These are phyloP conservation scores for Hirundichthys speculiger DNA, from an alignment of 2,113 vertebrate genomes.

Conservation along the genomic window DNA sequence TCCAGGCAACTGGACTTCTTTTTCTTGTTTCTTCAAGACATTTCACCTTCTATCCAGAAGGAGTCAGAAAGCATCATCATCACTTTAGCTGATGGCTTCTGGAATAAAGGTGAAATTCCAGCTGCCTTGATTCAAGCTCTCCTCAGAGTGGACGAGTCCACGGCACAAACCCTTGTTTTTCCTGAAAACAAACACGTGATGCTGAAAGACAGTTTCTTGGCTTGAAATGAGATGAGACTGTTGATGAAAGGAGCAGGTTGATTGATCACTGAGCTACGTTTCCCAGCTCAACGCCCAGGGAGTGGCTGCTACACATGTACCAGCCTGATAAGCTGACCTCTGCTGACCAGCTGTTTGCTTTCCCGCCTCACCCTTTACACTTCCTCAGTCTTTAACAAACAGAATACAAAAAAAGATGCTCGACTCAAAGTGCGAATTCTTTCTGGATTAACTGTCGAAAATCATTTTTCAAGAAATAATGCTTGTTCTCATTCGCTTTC, in stretches of 20 bases:
- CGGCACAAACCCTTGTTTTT: slow-evolving; percentile 37
- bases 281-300: slow-evolving; percentile 37
- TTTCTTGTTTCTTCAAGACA: too few species aligned
- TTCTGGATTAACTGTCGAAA: neutral
- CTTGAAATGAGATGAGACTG: slow-evolving; percentile 48
- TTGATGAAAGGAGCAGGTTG: slow-evolving; percentile 64
- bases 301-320: slow-evolving; percentile 47
- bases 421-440: neutral
- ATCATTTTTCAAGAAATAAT: too few species aligned
- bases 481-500: too few species aligned
- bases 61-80: too few species aligned
- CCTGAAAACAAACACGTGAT: slow-evolving; percentile 59
- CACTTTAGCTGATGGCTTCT: too few species aligned
- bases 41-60: slow-evolving; percentile 62
- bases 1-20: too few species aligned
- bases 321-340: slow-evolving; percentile 54
- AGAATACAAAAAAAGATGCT: neutral
- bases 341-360: slow-evolving; percentile 44
- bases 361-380: slow-evolving; percentile 35
- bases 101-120: too few species aligned
- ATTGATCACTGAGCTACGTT: slow-evolving; percentile 56
- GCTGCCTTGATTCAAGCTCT: slow-evolving; percentile 10
- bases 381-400: slow-evolving; percentile 4
- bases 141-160: slow-evolving; percentile 57
- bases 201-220: slow-evolving; percentile 41